Base-by-base conservation (phyloP, 2,113 vertebrate species). In the Macquaria ambigua region DNA sequence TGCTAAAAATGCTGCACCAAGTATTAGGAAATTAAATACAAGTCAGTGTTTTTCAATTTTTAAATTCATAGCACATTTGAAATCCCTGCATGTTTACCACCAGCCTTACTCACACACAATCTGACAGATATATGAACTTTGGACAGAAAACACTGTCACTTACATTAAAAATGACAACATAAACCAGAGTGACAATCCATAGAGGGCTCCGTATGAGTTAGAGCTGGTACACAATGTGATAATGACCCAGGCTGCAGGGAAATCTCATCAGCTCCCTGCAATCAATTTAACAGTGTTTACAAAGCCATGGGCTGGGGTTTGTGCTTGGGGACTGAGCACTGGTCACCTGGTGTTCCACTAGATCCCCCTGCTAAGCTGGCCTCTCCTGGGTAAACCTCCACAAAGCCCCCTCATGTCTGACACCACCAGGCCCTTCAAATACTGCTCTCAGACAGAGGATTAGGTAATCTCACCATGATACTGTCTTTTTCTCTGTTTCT, bases 381-480 rank as follows among this genome's bases (percentile, higher is more conserved):
- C 90, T 93, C 90, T 93, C 89, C 82, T 83, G 89, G 89, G 91
- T 92, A 93, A 94, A 92, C 90, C 92, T 83, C 79, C 81, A 82
- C 78, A 93, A 95, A 94, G 89, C 89, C 93, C 85, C 86, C 93
- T 90, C 81, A 77, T 90, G 90, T 94, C 85, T 93, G 90, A 95
- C 88, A 93, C 90, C 85, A 93, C 80, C 75, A 90, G 89, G 77
- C 83, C 92, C 87, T 90, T 94, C 90, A 91, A 92, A 92, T 87
- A 91, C 90, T 87, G 83, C 91, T 93, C 87, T 92, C 84, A 91
- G 90, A 94, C 85, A 84, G 91, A 94, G 94, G 93, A 95, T 96
- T 93, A 95, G 91, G 94, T 93, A 87, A 96, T 94, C 93, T 92
- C 89, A 85, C 90, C 92, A 93, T 89, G 91, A 94, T 94, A 92